Percentiles rank a stretch among this genome's conserved stretches.
These are phyloP conservation scores for Neosilurus hyrtlii DNA, from an alignment of 2,797 vertebrate species.

Conservation along the genomic window DNA sequence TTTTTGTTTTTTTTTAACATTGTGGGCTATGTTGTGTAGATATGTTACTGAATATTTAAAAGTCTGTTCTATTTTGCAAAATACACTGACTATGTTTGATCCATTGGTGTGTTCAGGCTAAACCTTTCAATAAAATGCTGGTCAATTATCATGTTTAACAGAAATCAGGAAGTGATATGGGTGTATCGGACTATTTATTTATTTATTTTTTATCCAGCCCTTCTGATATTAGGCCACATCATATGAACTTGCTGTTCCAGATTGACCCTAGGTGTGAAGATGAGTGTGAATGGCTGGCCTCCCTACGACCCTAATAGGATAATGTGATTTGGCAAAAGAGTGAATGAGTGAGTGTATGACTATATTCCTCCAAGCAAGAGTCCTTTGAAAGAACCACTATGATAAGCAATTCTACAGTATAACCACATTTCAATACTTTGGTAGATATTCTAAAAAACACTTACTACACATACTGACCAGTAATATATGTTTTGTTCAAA, in stretches of 20 bases:
- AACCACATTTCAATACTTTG: neutral
- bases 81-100: neutral
- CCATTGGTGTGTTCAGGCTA: neutral
- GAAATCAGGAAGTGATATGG: neutral
- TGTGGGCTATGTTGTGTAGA: neutral
- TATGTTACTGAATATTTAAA: neutral
- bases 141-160: neutral
- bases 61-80: neutral
- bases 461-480: constrained; percentile 68
- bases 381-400: neutral
- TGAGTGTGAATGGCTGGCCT: too few relatives aligned
- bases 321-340: too few relatives aligned
- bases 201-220: neutral
- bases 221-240: neutral
- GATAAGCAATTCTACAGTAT: neutral
- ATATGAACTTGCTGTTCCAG: too few relatives aligned
- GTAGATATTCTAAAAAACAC: neutral
- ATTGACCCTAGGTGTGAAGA: too few relatives aligned
- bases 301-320: too few relatives aligned
- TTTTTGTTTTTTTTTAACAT: too few relatives aligned
- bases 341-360: too few relatives aligned
- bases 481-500: constrained; percentile 57
- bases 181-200: neutral
- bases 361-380: neutral
- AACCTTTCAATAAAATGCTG: neutral